Evolutionary conservation across 2,888 invertebrate genomes (phyloP).

Genomic region (Automeris io): DNA sequence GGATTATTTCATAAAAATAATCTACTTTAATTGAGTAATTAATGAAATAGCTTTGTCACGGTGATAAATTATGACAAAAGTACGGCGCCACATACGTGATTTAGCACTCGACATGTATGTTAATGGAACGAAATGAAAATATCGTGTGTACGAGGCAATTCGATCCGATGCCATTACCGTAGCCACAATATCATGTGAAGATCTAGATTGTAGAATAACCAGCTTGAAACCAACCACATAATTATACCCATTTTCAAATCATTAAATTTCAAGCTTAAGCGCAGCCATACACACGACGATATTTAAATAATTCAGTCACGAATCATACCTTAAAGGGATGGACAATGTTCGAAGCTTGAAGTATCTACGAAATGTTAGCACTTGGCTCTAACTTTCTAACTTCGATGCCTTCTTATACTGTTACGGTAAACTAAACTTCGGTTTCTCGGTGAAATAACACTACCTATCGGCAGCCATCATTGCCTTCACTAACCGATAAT

Average conservation of each 20-base stretch:
- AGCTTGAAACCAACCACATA: slow-evolving; percentile 12
- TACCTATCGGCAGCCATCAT: not conserved
- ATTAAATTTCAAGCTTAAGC: slow-evolving; percentile 22
- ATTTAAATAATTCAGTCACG: slow-evolving; percentile 20
- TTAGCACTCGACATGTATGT: slow-evolving; percentile 23
- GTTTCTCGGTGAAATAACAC: slow-evolving; percentile 3
- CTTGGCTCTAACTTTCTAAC: slow-evolving; percentile 12
- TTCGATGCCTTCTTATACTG: slow-evolving; percentile 11
- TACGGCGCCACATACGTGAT: slow-evolving; percentile 13
- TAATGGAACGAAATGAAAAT: slow-evolving; percentile 31
- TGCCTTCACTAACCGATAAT: not conserved
- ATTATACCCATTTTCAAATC: slow-evolving; percentile 18
- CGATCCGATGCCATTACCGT: slow-evolving; percentile 29
- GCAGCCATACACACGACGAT: slow-evolving; percentile 20
- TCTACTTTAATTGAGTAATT: not conserved
- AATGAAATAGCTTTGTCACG: slow-evolving; percentile 13
- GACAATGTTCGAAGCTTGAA: slow-evolving; percentile 3
- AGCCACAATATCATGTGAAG: slow-evolving; percentile 19
- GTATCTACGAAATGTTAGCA: slow-evolving; percentile 17
- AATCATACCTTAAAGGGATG: slow-evolving; percentile 10
- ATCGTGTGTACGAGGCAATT: slow-evolving; percentile 23
- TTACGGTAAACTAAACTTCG: slow-evolving; percentile 15
- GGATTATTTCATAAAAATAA: not conserved
- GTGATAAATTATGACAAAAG: slow-evolving; percentile 10
- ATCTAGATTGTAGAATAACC: slow-evolving; percentile 17